Evolutionary conservation across 2,797 vertebrate species (phyloP).

Genomic region (Neosilurus hyrtlii): DNA sequence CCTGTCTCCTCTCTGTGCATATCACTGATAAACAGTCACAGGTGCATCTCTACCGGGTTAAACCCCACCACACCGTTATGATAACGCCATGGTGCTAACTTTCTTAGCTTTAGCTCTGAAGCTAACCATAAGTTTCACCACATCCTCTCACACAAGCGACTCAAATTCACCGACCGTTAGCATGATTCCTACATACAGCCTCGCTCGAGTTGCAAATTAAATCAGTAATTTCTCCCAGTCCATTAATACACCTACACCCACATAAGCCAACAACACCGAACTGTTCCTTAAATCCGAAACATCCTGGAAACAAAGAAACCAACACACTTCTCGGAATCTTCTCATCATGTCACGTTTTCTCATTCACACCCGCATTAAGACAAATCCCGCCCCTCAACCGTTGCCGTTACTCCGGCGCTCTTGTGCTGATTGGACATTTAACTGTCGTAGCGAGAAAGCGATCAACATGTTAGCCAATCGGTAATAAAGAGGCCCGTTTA

Average conservation of each 20-base stretch:
- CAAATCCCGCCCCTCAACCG: not conserved
- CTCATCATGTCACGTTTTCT: no score
- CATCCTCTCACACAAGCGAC: not conserved
- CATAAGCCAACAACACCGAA: not conserved
- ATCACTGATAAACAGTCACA: no score
- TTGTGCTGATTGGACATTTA: not conserved
- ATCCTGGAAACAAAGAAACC: not conserved
- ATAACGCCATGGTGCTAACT: not conserved
- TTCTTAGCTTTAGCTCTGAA: not conserved
- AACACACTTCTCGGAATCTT: conserved; percentile 4
- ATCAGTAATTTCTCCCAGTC: no score
- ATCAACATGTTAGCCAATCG: not conserved
- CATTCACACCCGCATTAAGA: not conserved
- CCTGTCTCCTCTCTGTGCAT: not conserved
- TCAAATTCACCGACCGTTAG: not conserved
- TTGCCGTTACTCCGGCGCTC: accelerated
- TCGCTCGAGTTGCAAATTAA: not conserved
- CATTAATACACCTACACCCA: no score
- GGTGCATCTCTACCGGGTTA: no score
- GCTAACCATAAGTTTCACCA: not conserved
- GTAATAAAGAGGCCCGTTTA: not conserved
- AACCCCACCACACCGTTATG: no score
- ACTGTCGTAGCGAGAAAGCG: not conserved
- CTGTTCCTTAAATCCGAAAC: no score
- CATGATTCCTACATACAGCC: not conserved